Evolutionary conservation across 2,113 vertebrate genomes (phyloP), one percentile per base, ranked within the genome.

Genomic region (Peromyscus californicus): DNA sequence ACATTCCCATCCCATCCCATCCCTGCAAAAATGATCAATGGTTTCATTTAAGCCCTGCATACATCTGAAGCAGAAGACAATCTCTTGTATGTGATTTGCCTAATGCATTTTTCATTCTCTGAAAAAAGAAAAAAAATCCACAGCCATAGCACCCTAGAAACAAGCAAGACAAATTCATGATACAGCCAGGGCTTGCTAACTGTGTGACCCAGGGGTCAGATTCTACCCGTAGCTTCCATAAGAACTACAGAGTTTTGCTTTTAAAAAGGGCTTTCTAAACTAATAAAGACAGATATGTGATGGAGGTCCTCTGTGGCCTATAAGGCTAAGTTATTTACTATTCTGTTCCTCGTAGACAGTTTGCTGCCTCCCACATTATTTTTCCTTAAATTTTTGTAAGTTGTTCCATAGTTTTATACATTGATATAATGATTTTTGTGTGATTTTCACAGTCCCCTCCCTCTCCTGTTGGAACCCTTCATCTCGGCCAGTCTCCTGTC

Each of bases 151-250:
- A 48, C 11, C 7, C 19, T 42, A 10, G 13, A n/a, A 96, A 96
- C 31, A 91, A 93, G 75, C 42, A 87, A 83, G 16, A 97, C 12
- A 92, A 21, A 96, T 82, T 72, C 24, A 78, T 3, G 61, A 19
- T 22, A 19, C 83, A 65, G 59, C 83, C n/a, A 31, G 83, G 39
- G 75, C 21, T 7, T 33, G 0, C 8, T 39, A 67, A n/a, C 17
- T 45, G 12, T 45, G 12, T 0, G 78, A 45, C 7, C 19, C 57
- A 11, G 42, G 39, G 10, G 33, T 65, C 36, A 94, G 17, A 57
- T 39, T 65, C 63, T 63, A 63, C 19, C 54, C 42, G 22, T 39
- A 57, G 33, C 63, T 91, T 97, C 89, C 33, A 1, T 33, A 61
- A 7, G 33, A 89, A 70, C 26, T 78, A 39, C 76, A 65, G 51